Percentiles rank a stretch among this genome's conserved stretches.
Conservation (phyloP, 2,797 vertebrate genomes). For the Chromobotia macracanthus region DNA sequence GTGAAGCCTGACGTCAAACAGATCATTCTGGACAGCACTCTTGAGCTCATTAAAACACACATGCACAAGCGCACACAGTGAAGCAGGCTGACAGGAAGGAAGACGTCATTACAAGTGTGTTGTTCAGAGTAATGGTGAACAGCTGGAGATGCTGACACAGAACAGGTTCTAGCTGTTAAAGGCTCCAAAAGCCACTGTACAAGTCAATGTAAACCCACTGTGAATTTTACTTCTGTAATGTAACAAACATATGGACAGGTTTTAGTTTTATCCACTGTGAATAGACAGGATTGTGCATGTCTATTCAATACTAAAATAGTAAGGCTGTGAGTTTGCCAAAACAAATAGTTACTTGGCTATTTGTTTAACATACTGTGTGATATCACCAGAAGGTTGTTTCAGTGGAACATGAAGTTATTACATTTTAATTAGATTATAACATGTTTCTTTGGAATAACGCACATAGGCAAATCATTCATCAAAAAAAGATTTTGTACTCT, state of each 20-base stretch:
- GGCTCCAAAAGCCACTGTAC: not conserved
- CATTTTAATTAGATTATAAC: not conserved
- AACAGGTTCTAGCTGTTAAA: conserved; percentile 14
- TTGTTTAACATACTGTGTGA: too few relatives aligned
- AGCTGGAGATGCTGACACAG: conserved; percentile 13
- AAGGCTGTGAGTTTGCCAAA: too few relatives aligned
- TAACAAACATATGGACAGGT: too few relatives aligned
- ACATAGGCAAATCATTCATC: not conserved
- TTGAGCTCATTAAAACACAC: not conserved
- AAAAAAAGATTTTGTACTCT: not conserved
- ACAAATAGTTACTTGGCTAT: too few relatives aligned
- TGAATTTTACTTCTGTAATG: too few relatives aligned
- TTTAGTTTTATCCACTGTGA: too few relatives aligned
- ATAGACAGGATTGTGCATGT: too few relatives aligned
- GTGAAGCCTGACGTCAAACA: conserved; percentile 9
- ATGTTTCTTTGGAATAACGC: not conserved
- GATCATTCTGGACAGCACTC: conserved; percentile 13
- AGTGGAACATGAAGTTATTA: not conserved
- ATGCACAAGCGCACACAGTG: not conserved
- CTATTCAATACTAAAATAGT: too few relatives aligned
- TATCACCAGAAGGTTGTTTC: not conserved
- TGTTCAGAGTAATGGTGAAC: conserved; percentile 28
- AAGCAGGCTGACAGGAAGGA: not conserved
- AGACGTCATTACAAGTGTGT: conserved; percentile 23
- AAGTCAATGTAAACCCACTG: too few relatives aligned